Base-by-base conservation (phyloP, 2,797 vertebrate species). In the Poeciliopsis turneri region DNA sequence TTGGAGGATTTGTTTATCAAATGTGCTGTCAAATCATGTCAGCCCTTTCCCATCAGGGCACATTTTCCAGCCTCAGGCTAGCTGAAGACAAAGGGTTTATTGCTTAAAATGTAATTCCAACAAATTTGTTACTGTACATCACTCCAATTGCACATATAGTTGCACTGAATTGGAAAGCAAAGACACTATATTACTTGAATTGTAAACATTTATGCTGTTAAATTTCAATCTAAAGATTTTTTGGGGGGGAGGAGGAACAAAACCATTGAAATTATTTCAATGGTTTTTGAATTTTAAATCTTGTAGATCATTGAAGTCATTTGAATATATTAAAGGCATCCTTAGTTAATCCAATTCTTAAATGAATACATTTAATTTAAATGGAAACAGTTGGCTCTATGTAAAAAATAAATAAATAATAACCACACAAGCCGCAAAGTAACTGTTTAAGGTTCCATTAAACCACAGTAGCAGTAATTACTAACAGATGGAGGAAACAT, bases 1-100 rank as follows among this genome's bases (percentile, higher is more conserved):
- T 90, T 73, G 89, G 91, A 92, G 88, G 86, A 94, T 95, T 95
- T 94, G 94, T 93, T 94, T 95, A 82, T 94, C 94, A 95, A 95
- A 95, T 94, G 88, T 90, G 86, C 90, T 95, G 93, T 94, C 94
- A 94, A 93, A 94, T 94, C 90, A 92, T 82, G 91, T 94, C 87
- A 93, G 87, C 86, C 87, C 82, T 92, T 91, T 92, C 89, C 93
- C 71, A 66, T 93, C 91, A 90, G 89, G 88, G 86, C 82, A 89
- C 85, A 90, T 89, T 87, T 91, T 87, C 55, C 55, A 79, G 89
- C 91, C 93, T 49, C 47, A 10, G 94, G 94, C 91, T 46, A 88
- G 69, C 51, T 59, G 69, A 89, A 86, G 91, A 85, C 82, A 76
- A 89, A 84, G 80, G 85, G 78, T 80, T 80, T 25, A 76, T 47